Conservation (phyloP, 2,888 invertebrate species). For the Acronicta alni region DNA sequence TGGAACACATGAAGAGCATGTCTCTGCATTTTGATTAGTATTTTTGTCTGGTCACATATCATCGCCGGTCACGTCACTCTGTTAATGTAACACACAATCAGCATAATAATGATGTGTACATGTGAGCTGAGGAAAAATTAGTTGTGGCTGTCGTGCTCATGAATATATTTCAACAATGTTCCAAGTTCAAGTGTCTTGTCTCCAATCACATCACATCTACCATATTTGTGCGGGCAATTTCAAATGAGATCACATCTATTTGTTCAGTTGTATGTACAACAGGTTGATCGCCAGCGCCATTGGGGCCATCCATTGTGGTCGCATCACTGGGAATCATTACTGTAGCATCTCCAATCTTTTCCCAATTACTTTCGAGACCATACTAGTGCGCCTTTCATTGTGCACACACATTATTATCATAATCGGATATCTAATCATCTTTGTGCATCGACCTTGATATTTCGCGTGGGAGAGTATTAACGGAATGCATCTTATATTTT, state of each 20-base stretch:
- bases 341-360: conserved; percentile 61
- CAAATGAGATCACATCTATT: conserved; percentile 59
- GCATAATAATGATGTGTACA: conserved; percentile 55
- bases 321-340: conserved; percentile 59
- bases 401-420: conserved; percentile 48
- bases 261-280: conserved; percentile 54
- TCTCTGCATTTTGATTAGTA: conserved; percentile 54
- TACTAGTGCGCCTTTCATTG: conserved; percentile 49
- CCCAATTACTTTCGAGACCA: conserved; percentile 62
- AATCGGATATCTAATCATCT: conserved; percentile 61
- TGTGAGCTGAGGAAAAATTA: conserved; percentile 48
- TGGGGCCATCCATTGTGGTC: conserved; percentile 60
- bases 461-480: conserved; percentile 58
- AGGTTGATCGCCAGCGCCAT: conserved; percentile 58
- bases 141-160: conserved; percentile 49
- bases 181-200: conserved; percentile 48
- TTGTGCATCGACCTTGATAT: conserved; percentile 65
- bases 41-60: conserved; percentile 48
- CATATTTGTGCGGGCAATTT: conserved; percentile 51
- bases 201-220: conserved; percentile 26
- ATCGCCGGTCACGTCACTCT: conserved; percentile 48
- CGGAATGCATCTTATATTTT: conserved; percentile 52
- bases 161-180: conserved; percentile 48
- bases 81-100: conserved; percentile 52
- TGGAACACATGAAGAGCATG: conserved; percentile 39